These are phyloP conservation scores for Atopsyche davidsoni DNA, from an alignment of 1,140 invertebrate genomes.

Conservation along the genomic window DNA sequence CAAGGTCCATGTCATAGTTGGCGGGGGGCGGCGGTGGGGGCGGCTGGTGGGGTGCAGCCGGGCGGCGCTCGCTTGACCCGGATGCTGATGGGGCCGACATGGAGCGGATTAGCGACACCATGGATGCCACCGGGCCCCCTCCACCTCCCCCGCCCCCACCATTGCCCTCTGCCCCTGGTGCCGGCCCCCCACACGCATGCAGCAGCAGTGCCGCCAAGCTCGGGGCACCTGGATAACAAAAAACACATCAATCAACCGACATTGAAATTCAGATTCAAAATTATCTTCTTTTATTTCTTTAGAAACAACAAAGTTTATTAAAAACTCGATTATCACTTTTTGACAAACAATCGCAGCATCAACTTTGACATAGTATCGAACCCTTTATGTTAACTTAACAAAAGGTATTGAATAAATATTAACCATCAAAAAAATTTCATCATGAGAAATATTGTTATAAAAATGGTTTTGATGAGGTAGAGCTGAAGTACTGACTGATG, in stretches of 20 bases:
- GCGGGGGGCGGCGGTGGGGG: constrained; percentile 16
- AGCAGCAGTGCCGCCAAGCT: constrained; percentile 16
- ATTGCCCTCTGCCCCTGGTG: neutral
- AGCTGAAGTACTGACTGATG: constrained; percentile 1
- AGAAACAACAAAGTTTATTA: too few species aligned
- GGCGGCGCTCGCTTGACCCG: neutral
- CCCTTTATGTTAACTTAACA: too few species aligned
- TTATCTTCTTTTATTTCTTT: too few species aligned
- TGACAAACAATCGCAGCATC: too few species aligned
- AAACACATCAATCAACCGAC: too few species aligned
- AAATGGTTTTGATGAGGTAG: too few species aligned
- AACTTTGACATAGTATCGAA: too few species aligned
- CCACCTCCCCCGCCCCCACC: neutral
- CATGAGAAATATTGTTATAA: too few species aligned
- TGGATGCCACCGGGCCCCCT: constrained; percentile 1
- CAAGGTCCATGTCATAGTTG: constrained; percentile 28
- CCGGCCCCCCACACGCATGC: constrained; percentile 11
- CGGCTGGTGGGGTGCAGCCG: constrained; percentile 7
- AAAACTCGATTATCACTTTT: too few species aligned
- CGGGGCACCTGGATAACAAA: constrained; percentile 5
- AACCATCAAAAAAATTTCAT: too few species aligned
- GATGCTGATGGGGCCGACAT: constrained; percentile 4
- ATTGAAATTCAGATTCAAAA: too few species aligned
- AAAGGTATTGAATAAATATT: too few species aligned
- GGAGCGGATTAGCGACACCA: constrained; percentile 14